These are phyloP conservation scores for Stichodactyla helianthus DNA, from an alignment of 64 coral and sea anemone species.

Conservation along the genomic window DNA sequence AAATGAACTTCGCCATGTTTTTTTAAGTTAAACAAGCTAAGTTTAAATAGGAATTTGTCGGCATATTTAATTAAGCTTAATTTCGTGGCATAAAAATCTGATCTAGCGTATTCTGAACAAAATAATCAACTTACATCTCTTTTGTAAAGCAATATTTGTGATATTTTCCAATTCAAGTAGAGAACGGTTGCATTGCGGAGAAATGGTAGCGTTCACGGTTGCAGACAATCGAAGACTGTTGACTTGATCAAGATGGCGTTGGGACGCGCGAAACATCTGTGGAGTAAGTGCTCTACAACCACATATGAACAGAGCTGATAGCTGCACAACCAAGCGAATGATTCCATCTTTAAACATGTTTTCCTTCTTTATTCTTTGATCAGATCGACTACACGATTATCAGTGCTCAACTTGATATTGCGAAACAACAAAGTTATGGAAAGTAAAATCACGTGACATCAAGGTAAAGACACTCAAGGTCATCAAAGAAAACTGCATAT, in stretches of 20 bases:
- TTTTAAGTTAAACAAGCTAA: too few species aligned
- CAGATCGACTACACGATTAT: too few species aligned
- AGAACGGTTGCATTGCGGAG: neutral
- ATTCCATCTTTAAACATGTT: neutral
- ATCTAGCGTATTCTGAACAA: neutral
- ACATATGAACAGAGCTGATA: neutral
- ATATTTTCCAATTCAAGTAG: neutral
- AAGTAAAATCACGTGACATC: too few species aligned
- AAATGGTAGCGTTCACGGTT: neutral
- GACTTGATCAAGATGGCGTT: neutral
- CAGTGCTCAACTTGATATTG: too few species aligned
- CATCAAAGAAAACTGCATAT: too few species aligned
- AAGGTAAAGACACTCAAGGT: too few species aligned
- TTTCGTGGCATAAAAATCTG: neutral
- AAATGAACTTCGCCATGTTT: too few species aligned
- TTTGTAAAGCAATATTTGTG: neutral
- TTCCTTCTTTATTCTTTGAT: too few species aligned
- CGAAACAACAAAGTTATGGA: too few species aligned
- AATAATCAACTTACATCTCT: neutral
- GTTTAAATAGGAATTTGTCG: too few species aligned
- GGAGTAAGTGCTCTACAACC: neutral
- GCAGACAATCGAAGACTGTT: neutral
- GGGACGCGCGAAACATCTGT: neutral
- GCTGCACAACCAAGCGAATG: neutral
- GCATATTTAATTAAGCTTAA: too few species aligned